Percentiles rank a stretch among this genome's conserved stretches.
Evolutionary conservation across 37 sponge, comb jelly and placozoan species (phyloP).

Genomic region (Amphimedon queenslandica): DNA sequence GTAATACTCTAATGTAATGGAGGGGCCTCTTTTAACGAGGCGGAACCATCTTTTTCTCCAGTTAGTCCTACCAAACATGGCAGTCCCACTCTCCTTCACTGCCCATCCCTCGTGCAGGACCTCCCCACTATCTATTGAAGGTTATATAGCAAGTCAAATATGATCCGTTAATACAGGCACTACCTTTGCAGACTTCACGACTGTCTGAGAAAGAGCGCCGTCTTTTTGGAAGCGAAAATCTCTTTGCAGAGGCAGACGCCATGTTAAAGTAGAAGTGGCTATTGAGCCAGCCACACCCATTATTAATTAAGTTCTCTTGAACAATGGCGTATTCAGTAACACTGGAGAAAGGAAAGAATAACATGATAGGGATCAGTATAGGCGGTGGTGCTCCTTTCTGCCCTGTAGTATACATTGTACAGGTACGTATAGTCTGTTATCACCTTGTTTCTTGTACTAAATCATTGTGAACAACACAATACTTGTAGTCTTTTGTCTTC

Average conservation of each 20-base stretch:
- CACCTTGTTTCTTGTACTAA: neutral
- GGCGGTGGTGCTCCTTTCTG: constrained; percentile 96
- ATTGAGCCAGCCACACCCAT: neutral
- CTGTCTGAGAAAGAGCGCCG: too few species aligned
- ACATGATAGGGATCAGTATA: constrained; percentile 96
- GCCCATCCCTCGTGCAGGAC: constrained; percentile 86
- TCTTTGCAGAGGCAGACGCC: too few species aligned
- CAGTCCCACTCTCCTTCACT: constrained; percentile 86
- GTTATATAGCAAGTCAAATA: neutral
- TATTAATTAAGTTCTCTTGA: neutral
- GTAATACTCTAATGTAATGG: constrained; percentile 64
- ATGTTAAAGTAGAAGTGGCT: too few species aligned
- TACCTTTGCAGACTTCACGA: too few species aligned
- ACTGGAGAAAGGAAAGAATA: constrained; percentile 84
- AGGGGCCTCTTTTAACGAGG: constrained; percentile 37
- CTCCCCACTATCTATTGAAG: constrained; percentile 10
- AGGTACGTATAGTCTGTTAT: constrained; percentile 61
- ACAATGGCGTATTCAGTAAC: constrained; percentile 77
- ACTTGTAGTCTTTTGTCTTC: too few species aligned
- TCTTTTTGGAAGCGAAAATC: too few species aligned
- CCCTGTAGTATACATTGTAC: constrained; percentile 90
- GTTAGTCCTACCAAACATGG: constrained; percentile 83
- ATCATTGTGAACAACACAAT: neutral
- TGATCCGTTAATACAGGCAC: too few species aligned
- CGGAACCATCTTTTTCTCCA: constrained; percentile 88